A percentile compares a stretch with the other conserved stretches of the same genome.
Evolutionary conservation across 1,140 invertebrate genomes (phyloP).

Genomic region (Centruroides sculpturatus): DNA sequence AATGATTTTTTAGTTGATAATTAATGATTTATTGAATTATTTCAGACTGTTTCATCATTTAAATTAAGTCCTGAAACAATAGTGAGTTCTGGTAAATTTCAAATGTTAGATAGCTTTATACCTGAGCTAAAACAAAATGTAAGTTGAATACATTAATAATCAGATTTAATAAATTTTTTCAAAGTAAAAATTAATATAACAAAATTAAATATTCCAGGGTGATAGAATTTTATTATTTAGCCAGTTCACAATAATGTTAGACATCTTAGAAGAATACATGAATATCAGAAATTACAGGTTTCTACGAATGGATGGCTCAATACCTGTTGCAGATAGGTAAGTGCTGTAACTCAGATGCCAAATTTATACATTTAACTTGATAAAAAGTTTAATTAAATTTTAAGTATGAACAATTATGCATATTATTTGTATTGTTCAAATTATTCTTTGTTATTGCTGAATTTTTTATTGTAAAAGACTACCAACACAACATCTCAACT

Average conservation of each 20-base stretch:
- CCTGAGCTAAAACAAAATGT: constrained; percentile 30
- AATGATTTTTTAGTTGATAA: too few relatives aligned
- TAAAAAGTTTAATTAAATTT: too few relatives aligned
- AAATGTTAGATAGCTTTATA: constrained; percentile 33
- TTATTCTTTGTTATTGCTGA: too few relatives aligned
- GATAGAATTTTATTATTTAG: constrained; percentile 79
- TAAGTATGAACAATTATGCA: too few relatives aligned
- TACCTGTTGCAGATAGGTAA: constrained; percentile 64
- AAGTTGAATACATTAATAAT: constrained; percentile 8
- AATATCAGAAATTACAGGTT: constrained; percentile 10
- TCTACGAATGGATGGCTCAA: constrained; percentile 64
- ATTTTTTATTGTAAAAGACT: too few relatives aligned
- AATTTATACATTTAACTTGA: too few relatives aligned
- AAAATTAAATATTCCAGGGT: not conserved
- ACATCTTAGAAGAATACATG: constrained; percentile 54
- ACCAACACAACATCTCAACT: too few relatives aligned
- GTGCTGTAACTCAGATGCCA: too few relatives aligned
- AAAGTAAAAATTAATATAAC: too few relatives aligned
- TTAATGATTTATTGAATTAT: constrained; percentile 2
- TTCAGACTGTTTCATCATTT: constrained; percentile 19
- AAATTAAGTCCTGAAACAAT: constrained; percentile 30
- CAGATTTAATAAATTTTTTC: constrained; percentile 3
- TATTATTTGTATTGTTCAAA: too few relatives aligned
- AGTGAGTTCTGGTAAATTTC: constrained; percentile 38
- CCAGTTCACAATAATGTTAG: constrained; percentile 95